Evolutionary conservation across 2,113 vertebrate genomes (phyloP).

Genomic region (Sterrhoptilus dennistouni): DNA sequence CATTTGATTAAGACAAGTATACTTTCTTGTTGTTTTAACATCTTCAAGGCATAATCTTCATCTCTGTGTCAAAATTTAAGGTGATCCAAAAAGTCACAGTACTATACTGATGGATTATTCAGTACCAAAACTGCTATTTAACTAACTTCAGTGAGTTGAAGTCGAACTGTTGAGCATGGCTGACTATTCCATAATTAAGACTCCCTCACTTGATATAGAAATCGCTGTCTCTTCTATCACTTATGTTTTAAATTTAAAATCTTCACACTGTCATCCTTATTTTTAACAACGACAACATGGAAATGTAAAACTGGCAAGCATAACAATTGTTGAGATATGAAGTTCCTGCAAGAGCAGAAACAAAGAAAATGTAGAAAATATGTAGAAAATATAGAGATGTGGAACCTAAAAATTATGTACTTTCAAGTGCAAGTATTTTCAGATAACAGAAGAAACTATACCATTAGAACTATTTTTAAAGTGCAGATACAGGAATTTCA

Average conservation of each 20-base stretch:
- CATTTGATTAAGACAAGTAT: background rate
- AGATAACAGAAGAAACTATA: background rate
- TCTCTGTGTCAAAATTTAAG: background rate
- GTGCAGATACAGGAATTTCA: background rate
- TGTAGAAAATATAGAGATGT: background rate
- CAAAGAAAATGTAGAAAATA: background rate
- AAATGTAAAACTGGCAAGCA: background rate
- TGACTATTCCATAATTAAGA: background rate
- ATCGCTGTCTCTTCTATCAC: background rate
- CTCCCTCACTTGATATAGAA: background rate
- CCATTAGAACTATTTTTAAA: background rate
- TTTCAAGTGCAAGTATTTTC: background rate
- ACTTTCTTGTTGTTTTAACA: background rate
- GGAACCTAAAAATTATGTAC: background rate
- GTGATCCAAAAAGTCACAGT: background rate
- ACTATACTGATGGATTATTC: background rate
- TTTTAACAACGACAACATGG: background rate
- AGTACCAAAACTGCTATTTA: background rate
- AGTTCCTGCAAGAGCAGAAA: background rate
- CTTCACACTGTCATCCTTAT: background rate
- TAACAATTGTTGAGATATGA: background rate
- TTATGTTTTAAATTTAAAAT: background rate
- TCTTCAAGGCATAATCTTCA: background rate
- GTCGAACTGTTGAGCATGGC: background rate
- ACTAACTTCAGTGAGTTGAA: background rate